These are phyloP conservation scores for Rhynchophorus ferrugineus DNA, from an alignment of 1,140 invertebrate genomes.

Conservation along the genomic window DNA sequence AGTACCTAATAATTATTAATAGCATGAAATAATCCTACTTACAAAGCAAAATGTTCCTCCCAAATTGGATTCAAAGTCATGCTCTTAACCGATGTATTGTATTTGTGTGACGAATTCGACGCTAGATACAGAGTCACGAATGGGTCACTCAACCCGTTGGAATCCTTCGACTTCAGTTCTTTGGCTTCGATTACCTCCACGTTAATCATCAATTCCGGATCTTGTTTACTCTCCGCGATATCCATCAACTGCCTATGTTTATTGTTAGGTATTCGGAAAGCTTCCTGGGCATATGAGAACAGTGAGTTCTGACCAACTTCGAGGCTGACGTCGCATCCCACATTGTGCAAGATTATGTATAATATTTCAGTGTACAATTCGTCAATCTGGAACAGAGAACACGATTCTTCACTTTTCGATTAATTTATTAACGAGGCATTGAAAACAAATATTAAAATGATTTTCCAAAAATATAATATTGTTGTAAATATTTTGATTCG, in stretches of 20 bases:
- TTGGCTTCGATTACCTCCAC: constrained; percentile 89
- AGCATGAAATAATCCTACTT: no score
- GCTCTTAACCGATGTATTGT: constrained; percentile 85
- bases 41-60: constrained; percentile 97
- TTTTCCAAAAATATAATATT: no score
- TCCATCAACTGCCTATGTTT: constrained; percentile 62
- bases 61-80: constrained; percentile 84
- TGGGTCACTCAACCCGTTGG: constrained; percentile 93
- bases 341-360: constrained; percentile 89
- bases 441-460: no score
- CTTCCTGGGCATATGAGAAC: constrained; percentile 77
- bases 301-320: constrained; percentile 63
- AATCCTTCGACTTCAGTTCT: constrained; percentile 88
- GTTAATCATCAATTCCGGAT: constrained; percentile 87
- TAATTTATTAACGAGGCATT: no score
- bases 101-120: constrained; percentile 64
- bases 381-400: constrained; percentile 59
- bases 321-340: constrained; percentile 62
- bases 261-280: constrained; percentile 74
- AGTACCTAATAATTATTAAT: no score
- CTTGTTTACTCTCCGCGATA: constrained; percentile 65
- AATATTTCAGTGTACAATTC: constrained; percentile 87
- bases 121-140: constrained; percentile 80
- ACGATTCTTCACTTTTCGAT: no score
- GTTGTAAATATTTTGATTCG: no score